A percentile compares a stretch with the other conserved stretches of the same genome.
These are phyloP conservation scores for Pseudonaja textilis DNA, from an alignment of 2,113 vertebrate species.

Conservation along the genomic window DNA sequence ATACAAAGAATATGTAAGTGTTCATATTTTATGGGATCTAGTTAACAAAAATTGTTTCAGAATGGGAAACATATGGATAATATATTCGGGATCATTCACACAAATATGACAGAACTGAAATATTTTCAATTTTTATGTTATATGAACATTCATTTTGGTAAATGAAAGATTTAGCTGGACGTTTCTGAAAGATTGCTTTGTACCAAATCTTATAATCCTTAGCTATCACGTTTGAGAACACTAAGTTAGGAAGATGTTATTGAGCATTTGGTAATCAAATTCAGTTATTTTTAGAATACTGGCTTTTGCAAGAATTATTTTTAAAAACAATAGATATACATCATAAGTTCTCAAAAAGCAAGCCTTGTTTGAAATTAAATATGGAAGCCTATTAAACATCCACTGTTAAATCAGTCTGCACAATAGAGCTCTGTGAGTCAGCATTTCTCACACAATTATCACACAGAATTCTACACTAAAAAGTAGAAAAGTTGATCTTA, in stretches of 20 bases:
- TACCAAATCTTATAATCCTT: not conserved
- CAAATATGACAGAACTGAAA: not conserved
- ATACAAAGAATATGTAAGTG: constrained; percentile 20
- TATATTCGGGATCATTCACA: not conserved
- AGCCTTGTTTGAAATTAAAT: not conserved
- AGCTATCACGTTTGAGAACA: not conserved
- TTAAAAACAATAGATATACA: not conserved
- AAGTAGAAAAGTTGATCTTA: not conserved
- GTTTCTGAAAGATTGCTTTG: not conserved
- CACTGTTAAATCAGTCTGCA: not conserved
- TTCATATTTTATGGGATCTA: not conserved
- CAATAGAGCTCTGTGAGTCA: constrained; percentile 47
- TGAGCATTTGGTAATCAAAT: not conserved
- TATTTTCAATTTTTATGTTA: not conserved
- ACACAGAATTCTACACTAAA: not conserved
- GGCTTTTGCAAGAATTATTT: not conserved
- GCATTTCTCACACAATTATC: constrained; percentile 40
- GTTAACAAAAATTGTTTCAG: not conserved
- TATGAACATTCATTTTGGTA: not conserved
- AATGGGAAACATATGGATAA: not conserved
- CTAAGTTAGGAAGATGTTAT: not conserved
- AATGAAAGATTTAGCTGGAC: not conserved
- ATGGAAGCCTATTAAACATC: not conserved
- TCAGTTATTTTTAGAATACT: not conserved
- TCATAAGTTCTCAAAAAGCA: not conserved